These are phyloP conservation scores for Ellobium chinense DNA, from an alignment of 2,888 invertebrate species.

Conservation along the genomic window DNA sequence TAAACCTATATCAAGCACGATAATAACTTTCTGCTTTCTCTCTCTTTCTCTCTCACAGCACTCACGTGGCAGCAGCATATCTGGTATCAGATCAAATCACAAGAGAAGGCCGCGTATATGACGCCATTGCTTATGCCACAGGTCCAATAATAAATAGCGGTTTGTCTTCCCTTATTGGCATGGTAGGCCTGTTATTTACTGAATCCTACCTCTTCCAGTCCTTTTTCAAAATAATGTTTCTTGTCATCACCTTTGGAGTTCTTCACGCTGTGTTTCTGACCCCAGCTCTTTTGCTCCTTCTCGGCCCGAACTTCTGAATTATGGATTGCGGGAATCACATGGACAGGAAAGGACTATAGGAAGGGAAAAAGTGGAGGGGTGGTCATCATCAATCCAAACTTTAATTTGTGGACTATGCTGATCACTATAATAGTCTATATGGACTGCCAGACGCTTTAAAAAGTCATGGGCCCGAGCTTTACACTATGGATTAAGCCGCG, in stretches of 20 bases:
- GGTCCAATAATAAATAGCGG: constrained; percentile 65
- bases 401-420: too few relatives aligned
- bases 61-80: constrained; percentile 63
- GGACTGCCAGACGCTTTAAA: too few relatives aligned
- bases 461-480: too few relatives aligned
- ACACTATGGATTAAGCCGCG: too few relatives aligned
- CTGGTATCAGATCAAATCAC: constrained; percentile 48
- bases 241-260: constrained; percentile 59
- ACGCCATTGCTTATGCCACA: constrained; percentile 56
- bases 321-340: too few relatives aligned
- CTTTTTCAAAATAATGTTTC: constrained; percentile 63
- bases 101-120: constrained; percentile 45
- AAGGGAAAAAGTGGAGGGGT: too few relatives aligned
- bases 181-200: constrained; percentile 56
- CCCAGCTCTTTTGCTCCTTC: constrained; percentile 57
- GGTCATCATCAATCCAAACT: too few relatives aligned
- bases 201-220: constrained; percentile 61
- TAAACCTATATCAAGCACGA: constrained; percentile 72
- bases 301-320: constrained; percentile 44
- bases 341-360: too few relatives aligned
- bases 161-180: constrained; percentile 60
- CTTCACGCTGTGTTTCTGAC: constrained; percentile 60
- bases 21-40: too few relatives aligned
- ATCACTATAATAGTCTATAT: too few relatives aligned
- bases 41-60: too few relatives aligned